Evolutionary conservation across 64 coral and sea anemone species (phyloP).

Genomic region (Porites australiensis): DNA sequence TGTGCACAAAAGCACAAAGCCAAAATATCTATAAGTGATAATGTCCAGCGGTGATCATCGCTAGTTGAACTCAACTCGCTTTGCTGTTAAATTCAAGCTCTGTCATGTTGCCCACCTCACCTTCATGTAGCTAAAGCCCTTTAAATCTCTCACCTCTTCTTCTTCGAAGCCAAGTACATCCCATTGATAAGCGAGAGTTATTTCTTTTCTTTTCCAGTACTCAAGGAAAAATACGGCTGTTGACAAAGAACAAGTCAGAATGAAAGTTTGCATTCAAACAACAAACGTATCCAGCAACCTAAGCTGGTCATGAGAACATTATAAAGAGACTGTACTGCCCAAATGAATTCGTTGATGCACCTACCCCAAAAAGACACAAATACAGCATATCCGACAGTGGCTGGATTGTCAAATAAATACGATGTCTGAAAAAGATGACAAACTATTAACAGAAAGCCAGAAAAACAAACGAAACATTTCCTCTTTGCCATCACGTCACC

Average conservation of each 20-base stretch:
- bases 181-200: slow-evolving; percentile 90
- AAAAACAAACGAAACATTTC: no score
- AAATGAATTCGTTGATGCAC: not conserved
- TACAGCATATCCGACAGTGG: slow-evolving; percentile 93
- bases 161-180: slow-evolving; percentile 92
- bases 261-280: no score
- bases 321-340: not conserved
- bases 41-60: no score
- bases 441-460: not conserved
- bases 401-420: slow-evolving; percentile 97
- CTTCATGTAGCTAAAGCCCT: no score
- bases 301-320: no score
- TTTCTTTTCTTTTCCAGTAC: slow-evolving; percentile 99
- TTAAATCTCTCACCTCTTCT: slow-evolving; percentile 68
- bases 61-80: no score
- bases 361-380: slow-evolving; percentile 99
- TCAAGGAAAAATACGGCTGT: slow-evolving; percentile 97
- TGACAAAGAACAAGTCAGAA: not conserved
- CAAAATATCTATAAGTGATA: no score
- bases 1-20: no score
- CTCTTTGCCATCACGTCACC: no score
- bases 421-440: slow-evolving; percentile 67
- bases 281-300: no score
- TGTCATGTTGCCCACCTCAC: no score
- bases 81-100: no score